These are phyloP conservation scores for Agapostemon virescens DNA, from an alignment of 2,888 invertebrate genomes.

Conservation along the genomic window DNA sequence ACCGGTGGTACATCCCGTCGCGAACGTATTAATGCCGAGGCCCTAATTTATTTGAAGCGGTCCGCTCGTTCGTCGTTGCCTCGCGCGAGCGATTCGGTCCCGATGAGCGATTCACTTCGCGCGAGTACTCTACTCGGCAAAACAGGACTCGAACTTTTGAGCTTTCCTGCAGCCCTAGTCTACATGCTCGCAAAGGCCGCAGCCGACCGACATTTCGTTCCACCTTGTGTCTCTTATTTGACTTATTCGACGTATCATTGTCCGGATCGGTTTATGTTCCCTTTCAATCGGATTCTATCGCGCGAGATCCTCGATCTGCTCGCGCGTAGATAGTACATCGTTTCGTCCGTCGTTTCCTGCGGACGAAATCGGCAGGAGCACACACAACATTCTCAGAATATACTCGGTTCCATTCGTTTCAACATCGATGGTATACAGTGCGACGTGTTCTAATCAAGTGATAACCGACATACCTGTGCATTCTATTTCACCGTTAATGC, in stretches of 20 bases:
- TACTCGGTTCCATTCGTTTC: background rate
- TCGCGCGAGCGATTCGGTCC: too few species aligned
- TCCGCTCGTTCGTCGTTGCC: too few species aligned
- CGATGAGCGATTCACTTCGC: too few species aligned
- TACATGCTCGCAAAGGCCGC: background rate
- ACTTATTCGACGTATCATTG: background rate
- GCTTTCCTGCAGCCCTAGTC: too few species aligned
- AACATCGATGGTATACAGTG: background rate
- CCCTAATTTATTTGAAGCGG: too few species aligned
- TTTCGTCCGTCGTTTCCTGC: background rate
- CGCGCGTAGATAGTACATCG: too few species aligned
- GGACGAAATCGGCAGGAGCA: background rate
- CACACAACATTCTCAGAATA: background rate
- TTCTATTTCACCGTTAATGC: background rate
- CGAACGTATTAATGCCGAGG: too few species aligned
- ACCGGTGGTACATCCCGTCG: too few species aligned
- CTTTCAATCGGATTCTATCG: background rate
- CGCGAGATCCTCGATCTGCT: background rate
- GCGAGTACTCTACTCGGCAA: too few species aligned
- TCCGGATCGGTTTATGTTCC: background rate
- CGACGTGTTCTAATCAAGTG: conserved; percentile 2
- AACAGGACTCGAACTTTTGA: too few species aligned
- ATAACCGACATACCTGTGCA: background rate
- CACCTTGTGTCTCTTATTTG: background rate
- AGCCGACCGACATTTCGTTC: background rate